phyloP scores from a whole-genome alignment of 92 coral and sea anemone genomes.

The Palythoa caribaeorum region DNA sequence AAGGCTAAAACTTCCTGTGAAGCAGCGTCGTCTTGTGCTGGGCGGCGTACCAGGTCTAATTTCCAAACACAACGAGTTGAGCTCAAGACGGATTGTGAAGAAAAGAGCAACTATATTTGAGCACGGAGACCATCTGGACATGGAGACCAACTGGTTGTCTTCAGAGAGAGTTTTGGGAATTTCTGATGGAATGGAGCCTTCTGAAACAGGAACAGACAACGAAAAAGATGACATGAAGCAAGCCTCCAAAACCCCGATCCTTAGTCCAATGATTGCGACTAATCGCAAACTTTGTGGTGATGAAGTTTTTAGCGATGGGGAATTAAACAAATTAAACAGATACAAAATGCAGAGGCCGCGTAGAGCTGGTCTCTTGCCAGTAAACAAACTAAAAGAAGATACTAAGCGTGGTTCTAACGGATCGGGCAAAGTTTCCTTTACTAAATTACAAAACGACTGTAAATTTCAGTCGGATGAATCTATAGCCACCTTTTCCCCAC shows the following conservation, averaged over 20 bases:
- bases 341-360: constrained; percentile 27
- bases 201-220: constrained; percentile 38
- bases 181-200: constrained; percentile 21
- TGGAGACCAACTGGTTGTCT: constrained; percentile 33
- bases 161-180: constrained; percentile 33
- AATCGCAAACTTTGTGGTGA: constrained; percentile 33
- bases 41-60: constrained; percentile 90
- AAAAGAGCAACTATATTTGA: constrained; percentile 46
- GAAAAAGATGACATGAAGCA: constrained; percentile 7
- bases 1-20: constrained; percentile 92
- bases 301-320: constrained; percentile 25
- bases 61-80: constrained; percentile 85
- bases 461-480: background rate
- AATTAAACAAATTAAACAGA: background rate
- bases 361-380: constrained; percentile 7
- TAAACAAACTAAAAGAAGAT: background rate
- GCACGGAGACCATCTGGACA: constrained; percentile 34
- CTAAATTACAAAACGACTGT: background rate
- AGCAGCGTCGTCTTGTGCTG: constrained; percentile 84
- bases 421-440: background rate
- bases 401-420: background rate
- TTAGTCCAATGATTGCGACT: constrained; percentile 25
- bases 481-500: background rate
- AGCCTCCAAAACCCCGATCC: constrained; percentile 2
- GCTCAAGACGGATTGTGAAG: constrained; percentile 85